A percentile compares a stretch with the other conserved stretches of the same genome.
Conservation (phyloP, 2,113 vertebrate species). For the Ictidomys tridecemlineatus region DNA sequence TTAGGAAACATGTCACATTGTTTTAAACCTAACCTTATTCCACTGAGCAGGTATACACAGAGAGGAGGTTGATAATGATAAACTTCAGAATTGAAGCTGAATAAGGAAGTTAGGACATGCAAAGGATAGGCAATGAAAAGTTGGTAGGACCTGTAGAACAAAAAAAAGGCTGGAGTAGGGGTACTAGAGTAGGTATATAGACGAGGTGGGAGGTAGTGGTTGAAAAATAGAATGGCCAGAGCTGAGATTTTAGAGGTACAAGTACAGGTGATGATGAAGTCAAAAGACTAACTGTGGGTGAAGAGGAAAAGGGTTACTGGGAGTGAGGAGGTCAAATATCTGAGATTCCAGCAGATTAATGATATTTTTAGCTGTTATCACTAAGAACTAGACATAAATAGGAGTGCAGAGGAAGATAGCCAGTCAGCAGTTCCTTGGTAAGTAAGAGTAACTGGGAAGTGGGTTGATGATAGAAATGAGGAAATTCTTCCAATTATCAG, state of each 20-base stretch:
- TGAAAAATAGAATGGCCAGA: background rate
- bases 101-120: slow-evolving; percentile 24
- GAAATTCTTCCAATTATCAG: background rate
- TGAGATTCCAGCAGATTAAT: background rate
- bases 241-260: background rate
- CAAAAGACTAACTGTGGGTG: background rate
- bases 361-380: background rate
- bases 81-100: background rate
- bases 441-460: background rate
- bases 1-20: background rate
- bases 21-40: background rate
- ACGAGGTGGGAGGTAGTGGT: background rate
- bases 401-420: background rate
- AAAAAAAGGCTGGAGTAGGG: background rate
- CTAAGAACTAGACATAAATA: background rate
- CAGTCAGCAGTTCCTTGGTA: background rate
- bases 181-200: background rate
- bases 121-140: background rate
- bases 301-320: background rate
- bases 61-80: background rate
- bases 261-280: background rate
- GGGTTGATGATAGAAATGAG: background rate
- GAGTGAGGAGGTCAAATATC: background rate
- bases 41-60: background rate
- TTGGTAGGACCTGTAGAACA: background rate